These are phyloP conservation scores for Mythimna ferrago DNA, from an alignment of 2,888 invertebrate genomes.

Conservation along the genomic window DNA sequence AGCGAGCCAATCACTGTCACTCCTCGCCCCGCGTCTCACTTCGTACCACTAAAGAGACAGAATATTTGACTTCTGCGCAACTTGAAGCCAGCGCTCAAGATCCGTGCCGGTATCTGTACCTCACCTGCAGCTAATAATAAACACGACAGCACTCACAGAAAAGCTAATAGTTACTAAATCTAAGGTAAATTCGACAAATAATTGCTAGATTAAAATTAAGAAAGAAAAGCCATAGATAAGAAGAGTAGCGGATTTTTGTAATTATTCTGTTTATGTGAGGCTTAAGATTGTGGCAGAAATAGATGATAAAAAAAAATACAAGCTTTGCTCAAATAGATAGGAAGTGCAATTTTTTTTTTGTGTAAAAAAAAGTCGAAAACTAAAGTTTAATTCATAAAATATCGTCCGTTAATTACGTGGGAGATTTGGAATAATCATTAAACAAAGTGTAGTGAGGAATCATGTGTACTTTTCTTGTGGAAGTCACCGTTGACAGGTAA, in stretches of 20 bases:
- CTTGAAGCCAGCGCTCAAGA: too few species aligned
- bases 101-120: too few species aligned
- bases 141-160: slow-evolving; percentile 26
- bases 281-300: slow-evolving; percentile 44
- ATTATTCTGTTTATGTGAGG: slow-evolving; percentile 35
- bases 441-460: too few species aligned
- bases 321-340: slow-evolving; percentile 45
- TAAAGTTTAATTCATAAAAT: too few species aligned
- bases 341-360: slow-evolving; percentile 2
- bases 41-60: too few species aligned
- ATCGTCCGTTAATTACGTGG: too few species aligned
- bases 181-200: slow-evolving; percentile 59
- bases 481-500: too few species aligned
- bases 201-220: slow-evolving; percentile 42
- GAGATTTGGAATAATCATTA: too few species aligned
- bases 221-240: slow-evolving; percentile 48
- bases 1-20: too few species aligned
- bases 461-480: too few species aligned
- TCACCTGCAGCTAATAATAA: slow-evolving; percentile 44
- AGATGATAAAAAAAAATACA: not conserved
- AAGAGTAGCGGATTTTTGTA: slow-evolving; percentile 38
- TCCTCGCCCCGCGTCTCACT: too few species aligned
- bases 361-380: not conserved
- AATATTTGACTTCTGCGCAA: too few species aligned
- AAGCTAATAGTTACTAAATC: slow-evolving; percentile 31